These are phyloP conservation scores for Neuroterus valhalla DNA, from an alignment of 1,140 invertebrate species.

Conservation along the genomic window DNA sequence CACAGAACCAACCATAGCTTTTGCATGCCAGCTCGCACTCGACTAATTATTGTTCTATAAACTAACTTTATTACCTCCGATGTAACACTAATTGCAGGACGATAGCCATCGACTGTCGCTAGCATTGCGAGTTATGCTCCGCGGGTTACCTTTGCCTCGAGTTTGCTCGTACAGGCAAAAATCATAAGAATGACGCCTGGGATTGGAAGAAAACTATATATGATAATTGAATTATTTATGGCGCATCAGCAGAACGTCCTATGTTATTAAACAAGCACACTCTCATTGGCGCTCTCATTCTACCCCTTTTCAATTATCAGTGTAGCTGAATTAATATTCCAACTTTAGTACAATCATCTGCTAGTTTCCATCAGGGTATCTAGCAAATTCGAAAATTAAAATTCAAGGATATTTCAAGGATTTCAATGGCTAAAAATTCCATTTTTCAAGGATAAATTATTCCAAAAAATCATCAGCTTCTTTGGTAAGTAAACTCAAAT, in stretches of 20 bases:
- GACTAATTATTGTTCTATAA: conserved; percentile 31
- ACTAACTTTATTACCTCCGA: conserved; percentile 21
- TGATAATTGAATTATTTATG: conserved; percentile 18
- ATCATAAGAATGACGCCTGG: background rate
- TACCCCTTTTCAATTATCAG: background rate
- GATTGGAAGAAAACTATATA: conserved; percentile 1
- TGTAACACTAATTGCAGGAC: conserved; percentile 4
- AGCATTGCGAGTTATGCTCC: background rate
- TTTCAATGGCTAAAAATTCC: too few species aligned
- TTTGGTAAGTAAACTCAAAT: too few species aligned
- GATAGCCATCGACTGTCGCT: conserved; percentile 16
- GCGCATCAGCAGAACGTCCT: background rate
- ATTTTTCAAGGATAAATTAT: too few species aligned
- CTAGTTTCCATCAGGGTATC: background rate
- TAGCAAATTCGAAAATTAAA: too few species aligned
- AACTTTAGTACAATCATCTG: too few species aligned
- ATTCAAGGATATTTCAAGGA: too few species aligned
- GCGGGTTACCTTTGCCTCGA: background rate
- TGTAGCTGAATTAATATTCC: background rate
- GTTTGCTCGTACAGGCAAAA: background rate
- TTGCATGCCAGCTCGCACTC: background rate
- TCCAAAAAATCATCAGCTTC: too few species aligned
- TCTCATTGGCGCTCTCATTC: background rate
- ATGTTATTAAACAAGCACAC: conserved; percentile 1
- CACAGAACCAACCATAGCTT: background rate